phyloP scores from a whole-genome alignment of 1,140 invertebrate genomes.

The Tribolium castaneum region DNA sequence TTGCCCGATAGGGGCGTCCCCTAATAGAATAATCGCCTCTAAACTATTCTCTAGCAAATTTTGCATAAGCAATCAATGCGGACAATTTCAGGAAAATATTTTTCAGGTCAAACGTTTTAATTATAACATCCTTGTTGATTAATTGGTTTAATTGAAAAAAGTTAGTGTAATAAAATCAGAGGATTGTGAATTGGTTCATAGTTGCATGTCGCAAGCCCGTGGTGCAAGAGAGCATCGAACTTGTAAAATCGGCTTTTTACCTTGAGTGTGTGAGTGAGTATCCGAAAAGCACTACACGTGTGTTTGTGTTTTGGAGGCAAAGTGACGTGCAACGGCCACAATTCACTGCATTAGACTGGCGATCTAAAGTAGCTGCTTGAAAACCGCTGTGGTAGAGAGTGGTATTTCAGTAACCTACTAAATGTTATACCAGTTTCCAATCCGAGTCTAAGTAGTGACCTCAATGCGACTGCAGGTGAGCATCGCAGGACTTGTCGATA shows the following conservation, averaged over 20 bases:
- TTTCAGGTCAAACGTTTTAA: no score
- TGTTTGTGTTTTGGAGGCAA: neutral
- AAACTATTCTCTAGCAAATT: neutral
- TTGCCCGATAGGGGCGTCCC: neutral
- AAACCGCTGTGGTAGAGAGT: slow-evolving; percentile 36
- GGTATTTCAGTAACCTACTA: slow-evolving; percentile 46
- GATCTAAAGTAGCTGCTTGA: slow-evolving; percentile 1
- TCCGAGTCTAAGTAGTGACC: slow-evolving; percentile 31
- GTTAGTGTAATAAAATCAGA: no score
- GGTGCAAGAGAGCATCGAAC: neutral
- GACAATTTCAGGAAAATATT: no score
- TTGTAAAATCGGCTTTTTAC: neutral
- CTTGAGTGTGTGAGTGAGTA: neutral
- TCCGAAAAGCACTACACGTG: slow-evolving; percentile 25
- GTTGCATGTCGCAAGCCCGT: neutral
- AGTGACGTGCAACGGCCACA: slow-evolving; percentile 18
- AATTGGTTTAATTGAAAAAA: no score
- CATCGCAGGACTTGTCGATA: neutral
- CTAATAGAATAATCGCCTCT: neutral
- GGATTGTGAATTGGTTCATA: no score
- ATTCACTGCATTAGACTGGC: slow-evolving; percentile 29
- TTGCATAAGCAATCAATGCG: no score
- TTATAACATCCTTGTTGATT: no score
- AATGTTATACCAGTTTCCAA: slow-evolving; percentile 45
- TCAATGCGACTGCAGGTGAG: slow-evolving; percentile 30